phyloP scores from a whole-genome alignment of 1,140 invertebrate genomes.

The Leptinotarsa lineolata region DNA sequence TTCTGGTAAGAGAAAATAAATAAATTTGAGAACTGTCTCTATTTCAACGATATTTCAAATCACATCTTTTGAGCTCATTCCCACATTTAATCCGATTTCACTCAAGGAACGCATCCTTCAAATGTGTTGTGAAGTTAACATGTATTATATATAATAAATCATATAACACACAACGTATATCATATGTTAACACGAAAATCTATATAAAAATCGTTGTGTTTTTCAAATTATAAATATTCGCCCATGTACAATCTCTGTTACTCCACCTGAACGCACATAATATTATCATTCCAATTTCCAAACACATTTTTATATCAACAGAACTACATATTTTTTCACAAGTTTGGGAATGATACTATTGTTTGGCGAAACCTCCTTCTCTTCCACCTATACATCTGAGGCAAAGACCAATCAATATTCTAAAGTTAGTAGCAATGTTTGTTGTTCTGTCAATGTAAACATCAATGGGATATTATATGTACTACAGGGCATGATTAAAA shows the following conservation, averaged over 20 bases:
- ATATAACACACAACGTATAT: too few relatives aligned
- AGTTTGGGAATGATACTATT: constrained; percentile 1
- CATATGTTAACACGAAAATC: too few relatives aligned
- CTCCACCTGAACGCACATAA: neutral
- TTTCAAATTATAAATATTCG: constrained; percentile 3
- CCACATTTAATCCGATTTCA: too few relatives aligned
- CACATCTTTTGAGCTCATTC: too few relatives aligned
- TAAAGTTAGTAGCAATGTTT: constrained; percentile 34
- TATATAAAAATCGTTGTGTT: neutral
- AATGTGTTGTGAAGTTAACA: too few relatives aligned
- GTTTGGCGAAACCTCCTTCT: neutral
- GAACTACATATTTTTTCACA: constrained; percentile 18
- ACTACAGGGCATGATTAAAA: neutral
- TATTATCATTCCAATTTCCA: constrained; percentile 9
- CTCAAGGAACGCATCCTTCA: too few relatives aligned
- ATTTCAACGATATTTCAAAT: too few relatives aligned
- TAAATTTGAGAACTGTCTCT: too few relatives aligned
- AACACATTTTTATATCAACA: constrained; percentile 11
- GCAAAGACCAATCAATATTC: neutral
- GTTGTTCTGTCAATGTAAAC: constrained; percentile 39
- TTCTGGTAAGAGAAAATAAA: too few relatives aligned
- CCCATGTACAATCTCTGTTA: constrained; percentile 17
- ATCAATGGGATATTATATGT: constrained; percentile 33
- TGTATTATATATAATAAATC: too few relatives aligned
- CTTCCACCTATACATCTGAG: constrained; percentile 12